Percentiles rank a stretch among this genome's conserved stretches.
Evolutionary conservation across 2,888 invertebrate species (phyloP).

Genomic region (Cephus nigrinus): DNA sequence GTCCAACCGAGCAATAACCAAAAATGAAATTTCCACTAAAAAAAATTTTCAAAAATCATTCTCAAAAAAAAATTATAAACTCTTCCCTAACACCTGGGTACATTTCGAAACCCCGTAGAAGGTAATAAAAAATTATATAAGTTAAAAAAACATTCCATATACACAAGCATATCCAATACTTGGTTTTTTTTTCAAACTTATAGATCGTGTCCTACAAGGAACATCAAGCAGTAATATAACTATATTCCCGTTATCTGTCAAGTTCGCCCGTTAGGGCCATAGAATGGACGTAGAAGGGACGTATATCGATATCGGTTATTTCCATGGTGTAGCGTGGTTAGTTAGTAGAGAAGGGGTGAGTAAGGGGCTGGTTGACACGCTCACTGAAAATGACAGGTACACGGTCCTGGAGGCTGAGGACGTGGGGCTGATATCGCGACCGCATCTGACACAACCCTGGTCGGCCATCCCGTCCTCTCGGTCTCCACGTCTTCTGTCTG

Average conservation of each 20-base stretch:
- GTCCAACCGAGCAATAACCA: neutral
- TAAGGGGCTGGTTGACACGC: constrained; percentile 54
- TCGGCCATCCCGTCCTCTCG: constrained; percentile 50
- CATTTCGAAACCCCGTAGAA: neutral
- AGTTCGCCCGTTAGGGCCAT: neutral
- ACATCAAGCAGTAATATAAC: neutral
- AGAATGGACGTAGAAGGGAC: neutral
- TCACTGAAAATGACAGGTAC: constrained; percentile 65
- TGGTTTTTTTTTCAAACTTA: neutral
- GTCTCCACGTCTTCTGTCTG: constrained; percentile 44
- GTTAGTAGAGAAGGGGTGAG: constrained; percentile 33
- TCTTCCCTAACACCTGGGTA: neutral
- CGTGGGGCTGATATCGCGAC: constrained; percentile 58
- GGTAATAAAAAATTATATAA: neutral
- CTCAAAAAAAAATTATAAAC: neutral
- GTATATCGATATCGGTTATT: constrained; percentile 41
- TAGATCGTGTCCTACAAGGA: neutral
- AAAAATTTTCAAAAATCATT: neutral
- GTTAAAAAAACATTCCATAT: neutral
- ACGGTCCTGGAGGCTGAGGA: constrained; percentile 55
- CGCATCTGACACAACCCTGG: constrained; percentile 62
- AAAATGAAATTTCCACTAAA: neutral
- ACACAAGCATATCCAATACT: neutral
- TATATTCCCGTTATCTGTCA: neutral
- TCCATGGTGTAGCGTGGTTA: constrained; percentile 50